These are phyloP conservation scores for Scaptomyza graminum DNA, from an alignment of 1,140 invertebrate genomes.

Conservation along the genomic window DNA sequence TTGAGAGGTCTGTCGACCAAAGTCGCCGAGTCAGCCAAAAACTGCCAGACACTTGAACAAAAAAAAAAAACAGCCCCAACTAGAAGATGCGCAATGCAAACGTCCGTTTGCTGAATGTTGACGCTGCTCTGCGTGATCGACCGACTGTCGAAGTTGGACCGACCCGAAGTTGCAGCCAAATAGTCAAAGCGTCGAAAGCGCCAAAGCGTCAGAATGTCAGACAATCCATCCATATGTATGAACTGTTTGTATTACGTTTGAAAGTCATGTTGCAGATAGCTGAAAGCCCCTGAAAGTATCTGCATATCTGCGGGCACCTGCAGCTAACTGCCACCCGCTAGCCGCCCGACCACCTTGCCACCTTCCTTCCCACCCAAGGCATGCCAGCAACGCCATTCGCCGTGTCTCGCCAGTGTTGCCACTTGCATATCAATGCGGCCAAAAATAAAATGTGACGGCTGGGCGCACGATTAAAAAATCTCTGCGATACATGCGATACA, in stretches of 20 bases:
- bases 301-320: conserved; percentile 64
- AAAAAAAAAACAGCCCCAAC: background rate
- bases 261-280: conserved; percentile 76
- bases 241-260: conserved; percentile 81
- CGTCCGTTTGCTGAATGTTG: conserved; percentile 20
- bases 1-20: conserved; percentile 65
- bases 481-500: conserved; percentile 58
- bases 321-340: conserved; percentile 1
- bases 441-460: conserved; percentile 73
- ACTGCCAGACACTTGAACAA: conserved; percentile 64
- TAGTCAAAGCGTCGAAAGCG: conserved; percentile 5
- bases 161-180: conserved; percentile 32
- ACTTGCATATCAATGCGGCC: conserved; percentile 76
- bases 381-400: conserved; percentile 14
- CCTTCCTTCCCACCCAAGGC: no score
- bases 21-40: conserved; percentile 52
- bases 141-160: conserved; percentile 67
- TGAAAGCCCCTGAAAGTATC: conserved; percentile 41
- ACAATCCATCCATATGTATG: conserved; percentile 58
- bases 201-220: conserved; percentile 6
- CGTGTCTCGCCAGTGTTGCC: conserved; percentile 49
- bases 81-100: conserved; percentile 33
- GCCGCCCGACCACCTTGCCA: background rate
- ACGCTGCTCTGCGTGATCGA: conserved; percentile 69
- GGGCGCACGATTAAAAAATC: conserved; percentile 67